These are phyloP conservation scores for Callaeas wilsoni DNA, from an alignment of 2,113 vertebrate genomes.

Conservation along the genomic window DNA sequence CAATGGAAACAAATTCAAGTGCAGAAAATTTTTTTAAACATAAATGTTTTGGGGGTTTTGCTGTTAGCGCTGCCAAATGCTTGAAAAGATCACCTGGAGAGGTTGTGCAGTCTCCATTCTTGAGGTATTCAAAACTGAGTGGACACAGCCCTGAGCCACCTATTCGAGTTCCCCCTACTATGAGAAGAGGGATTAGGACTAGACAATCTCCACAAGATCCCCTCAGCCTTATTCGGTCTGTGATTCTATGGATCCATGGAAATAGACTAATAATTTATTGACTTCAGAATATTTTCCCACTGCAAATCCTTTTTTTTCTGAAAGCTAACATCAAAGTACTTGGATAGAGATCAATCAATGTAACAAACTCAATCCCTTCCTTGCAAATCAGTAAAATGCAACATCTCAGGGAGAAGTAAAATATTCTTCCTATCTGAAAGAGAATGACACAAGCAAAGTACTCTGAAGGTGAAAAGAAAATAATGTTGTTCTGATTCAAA, in stretches of 20 bases:
- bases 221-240: neutral
- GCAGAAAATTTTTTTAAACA: neutral
- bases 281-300: neutral
- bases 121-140: neutral
- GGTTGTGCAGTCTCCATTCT: neutral
- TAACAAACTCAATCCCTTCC: neutral
- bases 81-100: neutral
- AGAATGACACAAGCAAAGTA: neutral
- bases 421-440: neutral
- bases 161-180: fast-evolving
- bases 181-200: neutral
- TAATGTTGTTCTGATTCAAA: neutral
- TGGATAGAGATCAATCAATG: neutral
- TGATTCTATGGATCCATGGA: neutral
- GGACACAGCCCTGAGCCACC: neutral
- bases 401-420: neutral
- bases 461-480: neutral
- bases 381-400: neutral
- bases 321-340: neutral
- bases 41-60: too few species aligned
- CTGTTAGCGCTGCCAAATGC: neutral
- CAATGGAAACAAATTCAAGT: neutral
- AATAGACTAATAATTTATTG: neutral
- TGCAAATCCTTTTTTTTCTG: neutral
- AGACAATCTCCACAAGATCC: neutral